Evolutionary conservation across 1,140 invertebrate species (phyloP), one percentile per base, ranked within the genome.

Genomic region (Palaemon carinicauda): DNA sequence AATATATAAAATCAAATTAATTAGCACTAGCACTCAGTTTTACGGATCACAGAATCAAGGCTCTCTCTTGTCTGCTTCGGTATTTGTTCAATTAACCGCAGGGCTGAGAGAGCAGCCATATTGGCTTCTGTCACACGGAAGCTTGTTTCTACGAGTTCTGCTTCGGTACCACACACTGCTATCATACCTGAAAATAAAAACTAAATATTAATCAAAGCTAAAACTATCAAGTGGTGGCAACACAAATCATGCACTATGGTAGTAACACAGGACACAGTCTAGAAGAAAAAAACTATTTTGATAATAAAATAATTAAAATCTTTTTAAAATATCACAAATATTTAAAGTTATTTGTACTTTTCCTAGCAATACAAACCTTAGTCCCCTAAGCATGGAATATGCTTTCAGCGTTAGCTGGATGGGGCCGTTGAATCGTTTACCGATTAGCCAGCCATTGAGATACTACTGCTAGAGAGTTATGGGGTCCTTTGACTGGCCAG

Each of bases 81-180:
- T 9, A 90, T 87, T 51, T 86, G 87, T 78, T 92, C 92, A 4
- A 92, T 85, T 21, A 92, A 91, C 24, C 93, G 93, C 1, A 95
- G 92, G 65, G 93, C 93, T 3, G 92, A 92, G 33, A 94, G 91
- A 24, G 95, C 92, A 91, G 94, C 93, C 89, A 95, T 93, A 79
- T 95, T 94, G 84, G 94, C 93, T 89, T 95, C 94, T 92, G 94
- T 93, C 71, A 96, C 90, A 90, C 93, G 93, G 60, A 92, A 92
- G 89, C 94, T 94, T 54, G 95, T 93, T 80, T 95, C 93, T 3
- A 92, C 92, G 88, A 95, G 92, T 90, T 95, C 94, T 82, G 93
- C 91, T 85, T 94, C 93, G 0, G 93, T 91, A 21, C 93, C 92
- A 3, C 94, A 94, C 82, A 95, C 92, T 0, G 94, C 93, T 87